Base-by-base conservation (phyloP, 30 jellyfish, hydroid and myxozoan species). In the Haliclystus octoradiatus region DNA sequence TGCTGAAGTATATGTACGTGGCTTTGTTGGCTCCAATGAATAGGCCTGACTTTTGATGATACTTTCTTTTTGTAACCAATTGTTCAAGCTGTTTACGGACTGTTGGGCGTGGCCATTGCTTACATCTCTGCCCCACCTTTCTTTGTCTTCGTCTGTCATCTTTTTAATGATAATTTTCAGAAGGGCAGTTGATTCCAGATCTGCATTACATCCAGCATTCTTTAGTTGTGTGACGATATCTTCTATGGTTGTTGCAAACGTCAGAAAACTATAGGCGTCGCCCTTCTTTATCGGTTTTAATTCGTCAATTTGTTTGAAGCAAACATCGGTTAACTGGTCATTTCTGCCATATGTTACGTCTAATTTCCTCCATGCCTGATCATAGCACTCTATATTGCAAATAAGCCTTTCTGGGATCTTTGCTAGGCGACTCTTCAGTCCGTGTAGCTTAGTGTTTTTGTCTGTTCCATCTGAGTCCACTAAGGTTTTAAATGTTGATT, bases 121-220 rank as follows among this genome's bases (percentile, higher is more conserved):
- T 9, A 47, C 60, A 47, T 47, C n/a, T 9, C n/a, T 13, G 13
- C 60, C 60, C 60, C 60, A 47, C n/a, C n/a, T 13, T 65, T 70
- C 70, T 65, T 80, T 71, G 52, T 66, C 85, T 31, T 83, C 95
- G 50, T 71, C 70, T 46, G 79, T 51, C 82, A 83, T 57, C 35
- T 60, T 82, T 50, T 83, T 13, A 9, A 47, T 9, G 13, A 47
- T 47, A 13, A n/a, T 9, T 47, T 47, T 47, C n/a, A 47, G n/a
- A 9, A 47, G 60, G n/a, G 15, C 60, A 9, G 13, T 47, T 47
- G 60, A 47, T 47, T 47, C 15, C 60, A 47, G n/a, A 47, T 47
- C 60, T 9, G 60, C 60, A 9, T n/a, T n/a, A n/a, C n/a, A n/a
- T n/a, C n/a, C n/a, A n/a, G n/a, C n/a, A n/a, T n/a, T n/a, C n/a